A percentile compares a stretch with the other conserved stretches of the same genome.
phyloP scores from a whole-genome alignment of 2,113 vertebrate genomes.

The Eptatretus burgeri region DNA sequence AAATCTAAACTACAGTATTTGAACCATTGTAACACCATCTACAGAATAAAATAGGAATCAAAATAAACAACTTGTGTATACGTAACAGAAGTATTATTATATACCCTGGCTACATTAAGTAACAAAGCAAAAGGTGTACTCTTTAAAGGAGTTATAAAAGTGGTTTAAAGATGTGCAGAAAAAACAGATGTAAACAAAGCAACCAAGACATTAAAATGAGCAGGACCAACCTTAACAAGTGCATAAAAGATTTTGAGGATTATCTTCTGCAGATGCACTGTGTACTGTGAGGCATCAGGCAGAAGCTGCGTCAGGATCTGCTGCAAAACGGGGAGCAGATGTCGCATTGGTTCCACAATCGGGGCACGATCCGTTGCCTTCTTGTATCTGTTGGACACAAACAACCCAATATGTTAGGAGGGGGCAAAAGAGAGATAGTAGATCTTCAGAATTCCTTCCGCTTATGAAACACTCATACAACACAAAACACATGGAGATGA shows the following conservation, averaged over 20 bases:
- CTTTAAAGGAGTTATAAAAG: too few relatives aligned
- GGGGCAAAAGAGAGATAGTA: not conserved
- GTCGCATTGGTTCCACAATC: conserved; percentile 83
- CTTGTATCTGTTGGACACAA: conserved; percentile 39
- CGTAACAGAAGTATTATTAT: too few relatives aligned
- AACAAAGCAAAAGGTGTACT: not conserved
- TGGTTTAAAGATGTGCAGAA: too few relatives aligned
- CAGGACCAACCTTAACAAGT: conserved; percentile 53
- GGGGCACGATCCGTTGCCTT: conserved; percentile 81
- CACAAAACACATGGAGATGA: not conserved
- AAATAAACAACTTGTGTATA: too few relatives aligned
- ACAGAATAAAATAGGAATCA: too few relatives aligned
- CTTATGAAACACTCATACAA: not conserved
- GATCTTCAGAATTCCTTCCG: not conserved
- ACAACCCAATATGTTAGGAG: not conserved
- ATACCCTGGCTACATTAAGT: not conserved
- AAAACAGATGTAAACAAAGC: too few relatives aligned
- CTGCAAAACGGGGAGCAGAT: conserved; percentile 84
- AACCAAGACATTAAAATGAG: too few relatives aligned
- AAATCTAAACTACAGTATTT: too few relatives aligned
- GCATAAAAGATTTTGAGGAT: conserved; percentile 99
- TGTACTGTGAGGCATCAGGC: conserved; percentile 55
- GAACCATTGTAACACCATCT: too few relatives aligned
- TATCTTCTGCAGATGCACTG: conserved; percentile 91
- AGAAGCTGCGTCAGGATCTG: conserved; percentile 78